Percentiles rank a stretch among this genome's conserved stretches.
Conservation (phyloP, 2,797 vertebrate species). For the Chaenodraco wilsoni region DNA sequence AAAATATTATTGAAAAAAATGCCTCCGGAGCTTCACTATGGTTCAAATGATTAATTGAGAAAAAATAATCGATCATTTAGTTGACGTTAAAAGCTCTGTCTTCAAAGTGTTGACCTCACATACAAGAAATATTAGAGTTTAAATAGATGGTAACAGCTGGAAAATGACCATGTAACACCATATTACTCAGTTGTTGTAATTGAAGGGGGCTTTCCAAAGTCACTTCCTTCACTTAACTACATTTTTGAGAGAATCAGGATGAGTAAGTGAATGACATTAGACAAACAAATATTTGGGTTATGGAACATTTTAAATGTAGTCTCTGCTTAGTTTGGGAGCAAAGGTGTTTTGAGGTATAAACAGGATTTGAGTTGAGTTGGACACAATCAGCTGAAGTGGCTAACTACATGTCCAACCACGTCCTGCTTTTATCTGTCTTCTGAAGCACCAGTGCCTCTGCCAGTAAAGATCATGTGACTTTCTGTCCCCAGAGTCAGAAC, state of each 20-base stretch:
- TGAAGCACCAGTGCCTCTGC: constrained; percentile 26
- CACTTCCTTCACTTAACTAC: not conserved
- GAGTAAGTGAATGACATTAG: not conserved
- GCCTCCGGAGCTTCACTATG: too few species aligned
- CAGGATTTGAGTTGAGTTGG: not conserved
- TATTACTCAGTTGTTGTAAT: not conserved
- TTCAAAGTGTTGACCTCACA: not conserved
- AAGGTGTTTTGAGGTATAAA: not conserved
- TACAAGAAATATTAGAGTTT: not conserved
- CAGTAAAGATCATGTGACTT: constrained; percentile 42
- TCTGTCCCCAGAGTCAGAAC: too few species aligned
- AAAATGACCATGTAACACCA: not conserved
- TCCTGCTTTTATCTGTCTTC: constrained; percentile 16
- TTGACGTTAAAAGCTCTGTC: not conserved
- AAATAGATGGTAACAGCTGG: not conserved
- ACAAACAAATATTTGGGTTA: not conserved
- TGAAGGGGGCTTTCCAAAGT: not conserved
- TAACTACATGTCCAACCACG: constrained; percentile 22
- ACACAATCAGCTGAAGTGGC: constrained; percentile 17
- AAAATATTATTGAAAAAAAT: too few species aligned
- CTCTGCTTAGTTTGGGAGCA: not conserved
- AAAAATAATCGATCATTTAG: not conserved
- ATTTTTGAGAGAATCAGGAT: constrained; percentile 11
- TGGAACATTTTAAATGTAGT: not conserved
- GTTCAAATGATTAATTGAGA: not conserved